Evolutionary conservation across 2,888 invertebrate species (phyloP), one percentile per base, ranked within the genome.

Genomic region (Lasioglossum figueresi): DNA sequence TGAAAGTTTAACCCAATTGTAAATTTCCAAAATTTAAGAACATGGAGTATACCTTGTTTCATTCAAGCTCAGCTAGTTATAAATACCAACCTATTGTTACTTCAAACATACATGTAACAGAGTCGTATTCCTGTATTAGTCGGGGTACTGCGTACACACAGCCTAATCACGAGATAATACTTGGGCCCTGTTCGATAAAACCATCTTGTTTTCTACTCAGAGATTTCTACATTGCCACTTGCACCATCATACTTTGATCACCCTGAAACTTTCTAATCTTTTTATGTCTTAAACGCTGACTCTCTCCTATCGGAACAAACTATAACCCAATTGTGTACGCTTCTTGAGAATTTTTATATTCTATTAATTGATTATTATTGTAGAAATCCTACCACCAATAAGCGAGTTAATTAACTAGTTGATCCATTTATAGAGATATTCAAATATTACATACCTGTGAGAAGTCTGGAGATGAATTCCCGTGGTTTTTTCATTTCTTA

Each of bases 181-280:
- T 59, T 27, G 34, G 73, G 23, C 37, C 23, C 70, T 19, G 48
- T 82, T 31, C 16, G 52, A 45, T 45, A 56, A 66, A 68, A 71
- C 78, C 84, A 84, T 84, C 56, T 84, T 84, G 73, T 79, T 79
- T 84, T 84, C 84, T 23, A 68, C 76, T 84, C 73, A 73, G 76
- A 79, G 40, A 34, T 68, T 73, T 79, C 59, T 6, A 34, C 52
- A 74, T 73, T 27, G 48, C 79, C 84, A 84, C 84, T 84, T 84
- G 84, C 84, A 84, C 79, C 84, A 84, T 84, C 84, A 84, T 84
- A 84, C 84, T 84, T 84, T 48, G 84, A 84, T 83, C 84, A 84
- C 84, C 84, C 84, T 84, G 84, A 8, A 66, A 83, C 75, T 66
- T 71, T 78, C 40, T 19, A 78, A 70, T 14, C 45, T 14, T 66